phyloP scores from a whole-genome alignment of 2,888 invertebrate genomes.

The Labia minor region DNA sequence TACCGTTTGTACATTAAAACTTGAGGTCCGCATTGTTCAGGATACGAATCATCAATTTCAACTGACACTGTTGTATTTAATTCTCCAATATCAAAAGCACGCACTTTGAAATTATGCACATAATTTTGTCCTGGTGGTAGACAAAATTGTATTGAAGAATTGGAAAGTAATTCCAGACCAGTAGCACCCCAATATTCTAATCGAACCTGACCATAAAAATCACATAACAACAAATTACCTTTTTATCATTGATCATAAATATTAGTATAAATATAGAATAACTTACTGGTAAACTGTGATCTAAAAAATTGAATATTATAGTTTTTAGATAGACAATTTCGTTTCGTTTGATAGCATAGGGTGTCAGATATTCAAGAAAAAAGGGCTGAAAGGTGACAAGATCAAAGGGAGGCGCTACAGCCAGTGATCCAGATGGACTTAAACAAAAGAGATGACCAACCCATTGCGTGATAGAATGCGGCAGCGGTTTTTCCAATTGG shows the following conservation, averaged over 20 bases:
- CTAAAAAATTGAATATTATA: slow-evolving; percentile 60
- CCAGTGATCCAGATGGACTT: slow-evolving; percentile 36
- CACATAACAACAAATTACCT: too few species aligned
- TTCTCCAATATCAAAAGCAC: slow-evolving; percentile 36
- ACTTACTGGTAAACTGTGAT: slow-evolving; percentile 55
- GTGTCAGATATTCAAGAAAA: slow-evolving; percentile 59
- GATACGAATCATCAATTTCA: slow-evolving; percentile 38
- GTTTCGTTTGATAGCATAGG: slow-evolving; percentile 53
- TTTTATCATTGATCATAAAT: too few species aligned
- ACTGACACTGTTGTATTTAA: slow-evolving; percentile 44
- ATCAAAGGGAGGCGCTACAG: slow-evolving; percentile 38
- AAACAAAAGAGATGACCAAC: slow-evolving; percentile 42
- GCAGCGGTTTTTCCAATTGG: slow-evolving; percentile 38
- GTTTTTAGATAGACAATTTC: slow-evolving; percentile 54
- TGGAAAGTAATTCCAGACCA: slow-evolving; percentile 23
- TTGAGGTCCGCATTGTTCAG: slow-evolving; percentile 41
- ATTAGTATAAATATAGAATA: slow-evolving; percentile 24
- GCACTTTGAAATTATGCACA: slow-evolving; percentile 33
- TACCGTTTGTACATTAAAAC: slow-evolving; percentile 39
- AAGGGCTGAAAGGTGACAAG: slow-evolving; percentile 57
- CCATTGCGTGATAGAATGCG: slow-evolving; percentile 53
- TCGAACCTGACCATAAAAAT: slow-evolving; percentile 20
- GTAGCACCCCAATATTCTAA: slow-evolving; percentile 21
- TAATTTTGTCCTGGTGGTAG: slow-evolving; percentile 32
- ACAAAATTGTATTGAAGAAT: slow-evolving; percentile 31